Evolutionary conservation across 2,888 invertebrate genomes (phyloP).

Genomic region (Cancer borealis): DNA sequence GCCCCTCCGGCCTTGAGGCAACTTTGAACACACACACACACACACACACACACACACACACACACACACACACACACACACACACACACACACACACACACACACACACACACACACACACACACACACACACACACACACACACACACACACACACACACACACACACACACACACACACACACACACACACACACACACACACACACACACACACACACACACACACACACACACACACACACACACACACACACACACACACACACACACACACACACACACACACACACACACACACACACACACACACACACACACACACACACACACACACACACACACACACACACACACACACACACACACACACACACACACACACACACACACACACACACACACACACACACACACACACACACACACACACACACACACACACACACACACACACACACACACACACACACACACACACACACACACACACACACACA

Average conservation of each 20-base stretch:
- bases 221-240: background rate
- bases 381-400: constrained; percentile 20
- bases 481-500: constrained; percentile 3
- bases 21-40: background rate
- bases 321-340: background rate
- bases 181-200: background rate
- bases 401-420: constrained; percentile 7
- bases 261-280: background rate
- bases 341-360: background rate
- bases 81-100: background rate
- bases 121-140: background rate
- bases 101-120: background rate
- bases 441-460: background rate
- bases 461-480: constrained; percentile 20
- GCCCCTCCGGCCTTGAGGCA: background rate
- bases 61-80: constrained; percentile 20
- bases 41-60: constrained; percentile 8
- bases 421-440: background rate
- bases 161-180: background rate
- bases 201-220: background rate
- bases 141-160: background rate
- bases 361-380: background rate
- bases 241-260: background rate
- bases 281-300: background rate
- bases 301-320: background rate